Base-by-base conservation (phyloP, 2,797 vertebrate species). In the Syncerus caffer region DNA sequence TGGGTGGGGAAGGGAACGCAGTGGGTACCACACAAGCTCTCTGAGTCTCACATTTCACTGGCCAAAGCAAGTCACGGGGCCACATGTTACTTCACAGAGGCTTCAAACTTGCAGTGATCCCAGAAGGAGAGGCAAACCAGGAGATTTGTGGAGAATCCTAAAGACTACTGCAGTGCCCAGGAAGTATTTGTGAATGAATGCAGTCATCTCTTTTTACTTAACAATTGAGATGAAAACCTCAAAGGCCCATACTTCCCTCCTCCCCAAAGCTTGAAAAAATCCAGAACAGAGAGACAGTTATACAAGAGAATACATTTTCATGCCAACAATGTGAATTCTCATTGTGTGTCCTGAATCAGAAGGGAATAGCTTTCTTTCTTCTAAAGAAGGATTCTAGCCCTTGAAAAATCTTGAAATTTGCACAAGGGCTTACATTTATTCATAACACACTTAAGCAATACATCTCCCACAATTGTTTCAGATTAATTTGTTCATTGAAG, bases 371-470 rank as follows among this genome's bases (percentile, higher is more conserved):
- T 84, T 92, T 90, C n/a, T 80, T n/a, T 86, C 78, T 93, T 92
- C 42, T 76, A 64, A 96, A 90, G 34, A 19, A 95, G 79, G 57
- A 95, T 21, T 71, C 31, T 62, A 76, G 25, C 47, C n/a, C 45
- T 84, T 27, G 62, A 57, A 76, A 94, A 93, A 86, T 6, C 38
- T 84, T 38, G 34, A 95, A 78, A 95, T 62, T 76, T 93, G 29
- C 50, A 71, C 4, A 76, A 90, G 19, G 67, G 11, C 23, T 95
- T 95, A 23, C 25, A 62, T 38, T 79, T 93, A 83, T 58, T 87
- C 89, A 67, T 82, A 57, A 86, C 87, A 91, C 4, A 83, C n/a
- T 78, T 71, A 93, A 74, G 47, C 92, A 96, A 45, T 45, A 47
- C 42, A 31, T 55, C 29, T 29, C 14, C 42, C 3, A 84, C 16